These are phyloP conservation scores for Augochlorella aurata DNA, from an alignment of 2,888 invertebrate species.

Conservation along the genomic window DNA sequence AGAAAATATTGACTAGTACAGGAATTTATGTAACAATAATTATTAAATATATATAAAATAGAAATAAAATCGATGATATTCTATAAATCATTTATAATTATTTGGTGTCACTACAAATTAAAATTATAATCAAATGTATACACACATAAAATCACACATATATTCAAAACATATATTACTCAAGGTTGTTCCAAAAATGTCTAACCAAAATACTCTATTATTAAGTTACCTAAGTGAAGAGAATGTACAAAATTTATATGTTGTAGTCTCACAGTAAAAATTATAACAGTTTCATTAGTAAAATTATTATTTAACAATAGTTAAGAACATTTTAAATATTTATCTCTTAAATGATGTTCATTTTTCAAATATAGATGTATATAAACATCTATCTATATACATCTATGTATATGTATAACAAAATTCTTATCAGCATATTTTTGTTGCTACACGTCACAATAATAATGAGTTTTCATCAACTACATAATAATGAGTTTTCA, in stretches of 20 bases:
- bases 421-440: neutral
- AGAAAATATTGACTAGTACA: conserved; percentile 65
- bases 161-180: neutral
- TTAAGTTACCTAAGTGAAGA: neutral
- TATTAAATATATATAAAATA: conserved; percentile 50
- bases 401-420: no score
- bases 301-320: neutral
- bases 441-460: neutral
- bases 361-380: no score
- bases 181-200: neutral
- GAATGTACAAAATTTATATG: neutral
- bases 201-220: neutral
- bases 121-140: conserved; percentile 23
- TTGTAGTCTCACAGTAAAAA: neutral
- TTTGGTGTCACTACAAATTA: conserved; percentile 66
- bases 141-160: neutral
- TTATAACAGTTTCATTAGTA: neutral
- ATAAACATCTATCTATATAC: no score
- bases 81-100: conserved; percentile 65
- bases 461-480: neutral
- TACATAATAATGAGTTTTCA: neutral
- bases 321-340: neutral
- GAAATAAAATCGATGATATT: conserved; percentile 61
- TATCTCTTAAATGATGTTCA: no score
- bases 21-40: conserved; percentile 61